phyloP scores from a whole-genome alignment of 2,888 invertebrate genomes.

The Mongoloraphidia duomilia region DNA sequence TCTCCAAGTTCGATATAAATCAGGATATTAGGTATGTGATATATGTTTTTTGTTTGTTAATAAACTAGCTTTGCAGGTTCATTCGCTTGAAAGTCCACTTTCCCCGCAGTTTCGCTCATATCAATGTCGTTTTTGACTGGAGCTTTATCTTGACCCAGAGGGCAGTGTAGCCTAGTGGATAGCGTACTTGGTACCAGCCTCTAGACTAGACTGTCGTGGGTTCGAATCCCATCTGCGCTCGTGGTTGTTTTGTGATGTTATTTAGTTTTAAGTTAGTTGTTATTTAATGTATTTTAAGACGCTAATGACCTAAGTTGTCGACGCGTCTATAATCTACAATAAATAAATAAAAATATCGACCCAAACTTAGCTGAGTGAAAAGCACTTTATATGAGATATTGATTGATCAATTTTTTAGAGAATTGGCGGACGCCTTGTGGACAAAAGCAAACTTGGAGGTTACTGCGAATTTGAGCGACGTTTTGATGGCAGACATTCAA shows the following conservation, averaged over 20 bases:
- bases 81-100: no score
- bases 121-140: no score
- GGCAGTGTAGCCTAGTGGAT: no score
- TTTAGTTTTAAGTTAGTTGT: no score
- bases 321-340: background rate
- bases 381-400: background rate
- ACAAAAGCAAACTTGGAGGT: conserved; percentile 34
- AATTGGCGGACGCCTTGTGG: conserved; percentile 50
- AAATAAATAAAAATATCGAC: background rate
- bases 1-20: conserved; percentile 66
- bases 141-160: background rate
- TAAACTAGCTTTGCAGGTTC: no score
- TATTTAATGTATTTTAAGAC: no score
- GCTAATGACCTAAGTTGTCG: no score
- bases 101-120: no score
- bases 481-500: conserved; percentile 53
- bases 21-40: conserved; percentile 48
- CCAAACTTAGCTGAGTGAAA: background rate
- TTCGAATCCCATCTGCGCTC: no score
- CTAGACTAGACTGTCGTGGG: no score
- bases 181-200: no score
- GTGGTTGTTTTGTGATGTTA: no score
- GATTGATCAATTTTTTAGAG: conserved; percentile 22
- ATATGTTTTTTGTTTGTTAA: background rate
- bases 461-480: conserved; percentile 35